These are phyloP conservation scores for Cassiopea andromeda DNA, from an alignment of 30 jellyfish, hydroid and myxozoan species.

Conservation along the genomic window DNA sequence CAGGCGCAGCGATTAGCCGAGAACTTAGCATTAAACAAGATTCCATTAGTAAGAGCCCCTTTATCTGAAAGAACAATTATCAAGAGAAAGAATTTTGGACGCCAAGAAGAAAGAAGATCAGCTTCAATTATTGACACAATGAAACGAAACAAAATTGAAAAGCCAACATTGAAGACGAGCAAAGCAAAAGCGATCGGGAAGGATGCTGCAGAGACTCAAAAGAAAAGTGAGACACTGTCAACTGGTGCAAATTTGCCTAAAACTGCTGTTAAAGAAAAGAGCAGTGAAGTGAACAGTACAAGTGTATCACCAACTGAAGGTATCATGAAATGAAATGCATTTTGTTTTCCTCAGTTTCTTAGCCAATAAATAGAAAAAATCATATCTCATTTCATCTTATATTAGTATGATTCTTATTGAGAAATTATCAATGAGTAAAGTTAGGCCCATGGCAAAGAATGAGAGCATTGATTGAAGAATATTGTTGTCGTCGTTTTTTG, in stretches of 20 bases:
- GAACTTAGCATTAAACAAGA: conserved; percentile 78
- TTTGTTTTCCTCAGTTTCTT: not conserved
- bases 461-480: no score
- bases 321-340: not conserved
- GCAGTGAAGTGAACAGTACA: not conserved
- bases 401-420: no score
- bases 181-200: conserved; percentile 13
- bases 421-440: no score
- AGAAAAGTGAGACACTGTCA: conserved; percentile 22
- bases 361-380: not conserved
- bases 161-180: conserved; percentile 38
- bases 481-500: no score
- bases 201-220: not conserved
- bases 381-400: no score
- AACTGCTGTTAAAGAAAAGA: not conserved
- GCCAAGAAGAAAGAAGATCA: conserved; percentile 24
- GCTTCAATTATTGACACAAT: not conserved
- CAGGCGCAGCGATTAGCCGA: conserved; percentile 95
- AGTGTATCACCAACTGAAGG: not conserved
- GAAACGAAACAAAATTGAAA: conserved; percentile 62
- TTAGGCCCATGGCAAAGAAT: no score
- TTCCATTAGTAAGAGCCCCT: conserved; percentile 63
- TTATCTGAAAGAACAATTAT: conserved; percentile 29
- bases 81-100: conserved; percentile 47
- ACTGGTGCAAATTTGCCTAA: not conserved